Evolutionary conservation across 2,113 vertebrate species (phyloP), one percentile per base, ranked within the genome.

Genomic region (Tylochromis polylepis): DNA sequence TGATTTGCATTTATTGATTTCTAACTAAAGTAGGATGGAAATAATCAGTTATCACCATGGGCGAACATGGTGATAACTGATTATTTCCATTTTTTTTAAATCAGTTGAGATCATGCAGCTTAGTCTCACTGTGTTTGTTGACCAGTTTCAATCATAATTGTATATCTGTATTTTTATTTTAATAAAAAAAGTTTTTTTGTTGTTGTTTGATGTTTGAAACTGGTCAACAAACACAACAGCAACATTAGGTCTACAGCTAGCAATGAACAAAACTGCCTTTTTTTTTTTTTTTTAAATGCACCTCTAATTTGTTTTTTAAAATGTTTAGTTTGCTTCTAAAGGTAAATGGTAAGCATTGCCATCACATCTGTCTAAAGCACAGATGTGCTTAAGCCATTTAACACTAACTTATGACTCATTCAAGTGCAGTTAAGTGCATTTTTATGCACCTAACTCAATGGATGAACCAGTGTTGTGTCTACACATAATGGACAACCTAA

Each of bases 321-420:
- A 36, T 6, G 31, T 36, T 62, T 38, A 38, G 36, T 38, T 10
- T 38, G 9, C 9, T 38, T 38, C 18, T 62, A 36, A 62, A 62
- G 16, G 59, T 62, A 62, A 34, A 36, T 62, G 4, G 18, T 62
- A 62, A 18, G 0, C 59, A 36, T 62, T 62, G 31, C 59, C 31
- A 0, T 0, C 10, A n/a, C 59, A 62, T 36, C 31, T 65, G 31
- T 38, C 60, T 36, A 38, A 65, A 65, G 18, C 31, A 38, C 60
- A 38, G 18, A 38, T 62, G 59, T 62, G 29, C 59, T 62, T 70
- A 27, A 70, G 22, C 38, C n/a, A 46, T 38, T 27, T 27, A 70
- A 24, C 36, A 24, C 36, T 70, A 36, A 46, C 22, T 24, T 46
- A 1, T 46, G n/a, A 72, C 41, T 27, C 22, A 72, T 27, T 46